Base-by-base conservation (phyloP, 2,113 vertebrate species). In the Melanotaenia duboulayi region DNA sequence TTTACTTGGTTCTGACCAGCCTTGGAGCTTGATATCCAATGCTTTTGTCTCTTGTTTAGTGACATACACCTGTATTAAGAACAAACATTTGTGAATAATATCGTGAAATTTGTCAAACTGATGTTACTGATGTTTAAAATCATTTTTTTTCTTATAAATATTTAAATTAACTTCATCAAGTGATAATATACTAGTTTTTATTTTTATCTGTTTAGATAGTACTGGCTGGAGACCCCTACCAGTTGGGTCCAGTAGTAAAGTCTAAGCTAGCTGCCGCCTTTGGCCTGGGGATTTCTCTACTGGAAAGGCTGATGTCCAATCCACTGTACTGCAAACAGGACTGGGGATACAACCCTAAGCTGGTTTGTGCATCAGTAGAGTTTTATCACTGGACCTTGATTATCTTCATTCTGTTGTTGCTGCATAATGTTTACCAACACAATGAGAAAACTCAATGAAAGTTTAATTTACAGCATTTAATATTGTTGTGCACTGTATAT, bases 181-280 rank as follows among this genome's bases (percentile, higher is more conserved):
- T 40, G 9, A 32, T 48, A 12, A 23, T 4, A 17, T 12, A 40
- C 39, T 12, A 13, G 25, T 22, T 0, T 11, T 46, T 0, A 14
- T 37, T 44, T 11, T 12, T 52, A 5, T 19, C n/a, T 67, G 7
- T 61, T 7, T 74, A 99, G 97, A 92, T 98, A 8, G 86, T 99
- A 63, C 93, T 99, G 22, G 95, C 96, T 8, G 97, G 98, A 74
- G 98, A 99, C 83, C 97, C 97, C 22, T 95, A 95, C 88, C 98
- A 99, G 76, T 90, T 99, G 58, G 98, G 98, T 4, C 97, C 98
- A 0, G 60, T 96, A 35, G 94, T 98, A 78, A 99, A 97, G 91
- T 98, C 96, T 57, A 92, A 88, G 55, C 80, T 95, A 2, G 96
- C 97, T 0, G n/a, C 79, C 51, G 79, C 79, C 49, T 98, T 96